Conservation (phyloP, 1,140 invertebrate species). For the Drosophila fuyamai region DNA sequence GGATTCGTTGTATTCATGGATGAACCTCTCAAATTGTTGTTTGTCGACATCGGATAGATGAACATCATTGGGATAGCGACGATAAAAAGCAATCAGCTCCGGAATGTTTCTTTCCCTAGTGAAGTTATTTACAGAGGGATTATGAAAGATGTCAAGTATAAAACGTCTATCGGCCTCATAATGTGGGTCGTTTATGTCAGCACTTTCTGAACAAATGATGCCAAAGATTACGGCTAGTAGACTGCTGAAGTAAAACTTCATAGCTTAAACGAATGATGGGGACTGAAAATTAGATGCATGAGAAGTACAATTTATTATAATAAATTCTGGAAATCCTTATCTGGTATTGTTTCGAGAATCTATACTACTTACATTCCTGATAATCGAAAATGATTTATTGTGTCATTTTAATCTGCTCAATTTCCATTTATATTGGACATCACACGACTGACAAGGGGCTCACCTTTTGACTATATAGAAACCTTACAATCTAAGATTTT, state of each 20-base stretch:
- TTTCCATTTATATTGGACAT: not conserved
- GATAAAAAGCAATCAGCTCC: constrained; percentile 9
- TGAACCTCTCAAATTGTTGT: constrained; percentile 10
- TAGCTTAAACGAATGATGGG: not conserved
- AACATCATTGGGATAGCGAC: constrained; percentile 10
- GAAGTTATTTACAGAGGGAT: not conserved
- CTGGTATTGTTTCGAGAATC: not conserved
- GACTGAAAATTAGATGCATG: not conserved
- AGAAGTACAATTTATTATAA: not conserved
- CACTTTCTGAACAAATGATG: not conserved
- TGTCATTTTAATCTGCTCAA: not conserved
- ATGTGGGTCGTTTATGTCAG: not conserved
- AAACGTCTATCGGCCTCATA: not conserved
- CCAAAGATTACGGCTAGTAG: not conserved
- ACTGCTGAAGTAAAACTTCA: constrained; percentile 4
- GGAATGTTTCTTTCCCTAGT: not conserved
- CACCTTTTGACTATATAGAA: not conserved
- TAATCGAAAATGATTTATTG: not conserved
- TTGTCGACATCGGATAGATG: not conserved
- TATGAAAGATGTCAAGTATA: constrained; percentile 1
- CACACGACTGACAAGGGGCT: not conserved
- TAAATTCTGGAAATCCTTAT: not conserved
- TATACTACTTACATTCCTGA: not conserved
- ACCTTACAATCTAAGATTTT: not conserved
- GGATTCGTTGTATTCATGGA: not conserved